Evolutionary conservation across 2,888 invertebrate species (phyloP).

Genomic region (Melanargia galathea): DNA sequence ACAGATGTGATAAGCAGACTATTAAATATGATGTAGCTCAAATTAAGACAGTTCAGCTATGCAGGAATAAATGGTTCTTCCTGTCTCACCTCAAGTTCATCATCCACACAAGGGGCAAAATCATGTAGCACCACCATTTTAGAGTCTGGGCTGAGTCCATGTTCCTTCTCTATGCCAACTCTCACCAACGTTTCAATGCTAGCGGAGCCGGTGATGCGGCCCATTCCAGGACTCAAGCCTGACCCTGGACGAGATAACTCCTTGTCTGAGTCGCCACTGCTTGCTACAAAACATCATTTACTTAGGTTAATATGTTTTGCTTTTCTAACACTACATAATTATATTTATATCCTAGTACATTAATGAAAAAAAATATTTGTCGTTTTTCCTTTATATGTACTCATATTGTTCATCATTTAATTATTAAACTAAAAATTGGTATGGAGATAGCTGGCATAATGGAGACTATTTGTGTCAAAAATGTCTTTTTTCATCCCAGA

Average conservation of each 20-base stretch:
- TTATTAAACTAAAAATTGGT: too few relatives aligned
- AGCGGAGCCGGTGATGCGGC: constrained; percentile 96
- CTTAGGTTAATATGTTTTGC: background rate
- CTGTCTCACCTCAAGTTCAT: constrained; percentile 90
- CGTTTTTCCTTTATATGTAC: too few relatives aligned
- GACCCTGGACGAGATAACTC: constrained; percentile 84
- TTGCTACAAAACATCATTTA: constrained; percentile 72
- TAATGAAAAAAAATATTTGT: too few relatives aligned
- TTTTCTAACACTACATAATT: too few relatives aligned
- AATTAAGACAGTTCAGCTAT: background rate
- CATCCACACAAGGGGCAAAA: constrained; percentile 97
- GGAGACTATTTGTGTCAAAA: too few relatives aligned
- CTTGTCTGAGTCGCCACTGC: constrained; percentile 90
- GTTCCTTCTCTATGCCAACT: constrained; percentile 96
- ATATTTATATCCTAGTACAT: too few relatives aligned
- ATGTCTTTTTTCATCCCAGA: too few relatives aligned
- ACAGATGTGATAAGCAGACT: background rate
- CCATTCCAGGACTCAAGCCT: constrained; percentile 90
- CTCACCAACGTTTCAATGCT: constrained; percentile 95
- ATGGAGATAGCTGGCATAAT: too few relatives aligned
- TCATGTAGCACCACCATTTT: constrained; percentile 98
- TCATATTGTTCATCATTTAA: too few relatives aligned
- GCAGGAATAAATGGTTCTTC: background rate
- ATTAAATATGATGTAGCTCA: too few relatives aligned
- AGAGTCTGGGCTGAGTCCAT: constrained; percentile 94